These are phyloP conservation scores for Gambusia yucatana DNA, from an alignment of 2,797 vertebrate species.

Conservation along the genomic window DNA sequence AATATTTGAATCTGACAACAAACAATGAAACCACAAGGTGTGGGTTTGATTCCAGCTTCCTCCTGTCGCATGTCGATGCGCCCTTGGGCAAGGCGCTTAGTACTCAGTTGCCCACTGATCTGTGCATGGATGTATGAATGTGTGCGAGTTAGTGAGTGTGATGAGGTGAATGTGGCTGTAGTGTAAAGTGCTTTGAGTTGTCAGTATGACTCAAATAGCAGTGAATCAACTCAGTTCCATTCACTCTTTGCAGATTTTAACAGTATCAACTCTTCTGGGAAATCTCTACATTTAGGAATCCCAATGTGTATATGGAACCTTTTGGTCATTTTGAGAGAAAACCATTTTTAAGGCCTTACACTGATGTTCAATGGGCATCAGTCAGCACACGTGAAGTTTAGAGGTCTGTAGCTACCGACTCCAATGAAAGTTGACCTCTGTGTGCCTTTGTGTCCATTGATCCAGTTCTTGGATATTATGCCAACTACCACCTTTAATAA, in stretches of 20 bases:
- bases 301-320: neutral
- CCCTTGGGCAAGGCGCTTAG: neutral
- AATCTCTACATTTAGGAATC: neutral
- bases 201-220: neutral
- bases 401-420: neutral
- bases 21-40: neutral
- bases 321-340: neutral
- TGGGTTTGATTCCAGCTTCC: neutral
- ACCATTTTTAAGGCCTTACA: neutral
- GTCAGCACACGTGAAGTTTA: neutral
- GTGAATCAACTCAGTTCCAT: neutral
- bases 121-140: neutral
- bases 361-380: neutral
- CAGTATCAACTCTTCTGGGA: neutral
- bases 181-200: neutral
- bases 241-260: neutral
- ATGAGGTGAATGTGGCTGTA: neutral
- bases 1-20: neutral
- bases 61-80: neutral
- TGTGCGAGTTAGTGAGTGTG: neutral
- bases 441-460: neutral
- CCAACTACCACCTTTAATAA: neutral
- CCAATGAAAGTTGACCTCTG: neutral
- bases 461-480: neutral
- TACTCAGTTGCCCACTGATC: neutral